Evolutionary conservation across 2,113 vertebrate species (phyloP).

Genomic region (Psilopsiagon aymara): DNA sequence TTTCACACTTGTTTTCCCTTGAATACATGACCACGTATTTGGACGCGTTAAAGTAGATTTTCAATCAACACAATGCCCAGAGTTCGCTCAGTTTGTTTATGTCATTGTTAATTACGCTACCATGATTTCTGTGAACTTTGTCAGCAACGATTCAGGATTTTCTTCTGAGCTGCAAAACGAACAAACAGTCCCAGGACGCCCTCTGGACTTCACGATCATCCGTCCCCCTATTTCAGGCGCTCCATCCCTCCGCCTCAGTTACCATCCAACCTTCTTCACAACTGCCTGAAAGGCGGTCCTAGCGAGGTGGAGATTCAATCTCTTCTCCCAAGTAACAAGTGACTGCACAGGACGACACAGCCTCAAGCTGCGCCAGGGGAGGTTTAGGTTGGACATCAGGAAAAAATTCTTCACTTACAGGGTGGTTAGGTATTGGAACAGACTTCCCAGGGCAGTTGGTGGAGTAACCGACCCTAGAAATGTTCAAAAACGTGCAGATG

Average conservation of each 20-base stretch:
- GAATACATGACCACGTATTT: rapidly evolving
- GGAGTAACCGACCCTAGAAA: not conserved
- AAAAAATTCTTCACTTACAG: not conserved
- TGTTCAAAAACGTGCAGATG: not conserved
- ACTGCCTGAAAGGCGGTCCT: not conserved
- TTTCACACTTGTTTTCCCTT: not conserved
- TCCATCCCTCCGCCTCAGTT: not conserved
- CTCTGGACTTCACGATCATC: rapidly evolving
- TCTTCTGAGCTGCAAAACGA: too few relatives aligned
- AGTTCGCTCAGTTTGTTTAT: not conserved
- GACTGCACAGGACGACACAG: not conserved
- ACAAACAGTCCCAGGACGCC: rapidly evolving
- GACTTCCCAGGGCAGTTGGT: not conserved
- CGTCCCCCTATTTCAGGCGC: not conserved
- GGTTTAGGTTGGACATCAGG: not conserved
- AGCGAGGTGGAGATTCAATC: not conserved
- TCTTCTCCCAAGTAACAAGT: not conserved
- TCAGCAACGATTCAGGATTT: not conserved
- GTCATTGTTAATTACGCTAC: not conserved
- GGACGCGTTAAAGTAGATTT: rapidly evolving
- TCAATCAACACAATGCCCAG: rapidly evolving
- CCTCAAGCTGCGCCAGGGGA: not conserved
- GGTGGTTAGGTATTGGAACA: not conserved
- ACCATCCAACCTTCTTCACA: not conserved
- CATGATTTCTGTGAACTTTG: not conserved